phyloP scores from a whole-genome alignment of 1,140 invertebrate species.

The Dreissena rostriformis region DNA sequence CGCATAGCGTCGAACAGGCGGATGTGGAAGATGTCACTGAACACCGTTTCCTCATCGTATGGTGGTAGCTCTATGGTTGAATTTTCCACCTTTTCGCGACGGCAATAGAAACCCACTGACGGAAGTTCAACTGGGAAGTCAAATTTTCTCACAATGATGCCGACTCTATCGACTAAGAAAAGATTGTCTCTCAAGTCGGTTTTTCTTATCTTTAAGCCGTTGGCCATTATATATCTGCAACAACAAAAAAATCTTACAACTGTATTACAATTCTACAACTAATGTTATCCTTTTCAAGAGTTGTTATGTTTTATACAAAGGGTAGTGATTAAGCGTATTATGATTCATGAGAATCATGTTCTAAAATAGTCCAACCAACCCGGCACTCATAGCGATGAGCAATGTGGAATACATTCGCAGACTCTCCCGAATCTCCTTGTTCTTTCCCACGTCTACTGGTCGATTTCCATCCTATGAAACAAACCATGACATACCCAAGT shows the following conservation, averaged over 20 bases:
- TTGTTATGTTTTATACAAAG: no score
- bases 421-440: constrained; percentile 10
- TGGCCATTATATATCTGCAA: constrained; percentile 25
- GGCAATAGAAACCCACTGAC: constrained; percentile 34
- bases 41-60: constrained; percentile 21
- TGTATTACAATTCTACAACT: no score
- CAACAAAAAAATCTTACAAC: no score
- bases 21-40: constrained; percentile 46
- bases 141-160: constrained; percentile 12
- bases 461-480: not conserved
- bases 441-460: constrained; percentile 44
- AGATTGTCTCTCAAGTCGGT: not conserved
- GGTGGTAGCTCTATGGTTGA: not conserved
- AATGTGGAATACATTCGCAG: constrained; percentile 22
- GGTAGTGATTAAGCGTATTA: no score
- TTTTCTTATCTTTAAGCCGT: constrained; percentile 36
- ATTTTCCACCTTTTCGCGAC: constrained; percentile 40
- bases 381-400: constrained; percentile 28
- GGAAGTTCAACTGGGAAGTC: constrained; percentile 45
- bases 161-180: constrained; percentile 21
- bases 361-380: not conserved
- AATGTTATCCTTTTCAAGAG: no score
- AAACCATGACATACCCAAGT: no score
- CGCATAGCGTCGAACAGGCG: constrained; percentile 28
- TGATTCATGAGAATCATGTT: no score